Percentiles rank a stretch among this genome's conserved stretches.
Evolutionary conservation across 1,140 invertebrate species (phyloP).

Genomic region (Dendrolimus punctatus): DNA sequence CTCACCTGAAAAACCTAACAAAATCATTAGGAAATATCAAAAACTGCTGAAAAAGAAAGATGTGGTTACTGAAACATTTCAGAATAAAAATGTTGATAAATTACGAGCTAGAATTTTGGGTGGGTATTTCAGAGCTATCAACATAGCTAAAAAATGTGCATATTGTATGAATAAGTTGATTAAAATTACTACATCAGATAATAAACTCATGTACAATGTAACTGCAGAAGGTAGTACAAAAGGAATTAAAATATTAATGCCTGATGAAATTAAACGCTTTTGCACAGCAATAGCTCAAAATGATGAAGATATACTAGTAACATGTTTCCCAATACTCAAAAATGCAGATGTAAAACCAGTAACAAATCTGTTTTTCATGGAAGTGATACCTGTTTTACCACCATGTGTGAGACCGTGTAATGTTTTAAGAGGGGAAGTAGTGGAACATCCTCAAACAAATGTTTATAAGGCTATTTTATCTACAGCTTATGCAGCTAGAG

Average conservation of each 20-base stretch:
- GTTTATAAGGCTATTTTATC: slow-evolving; percentile 81
- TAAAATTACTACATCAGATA: slow-evolving; percentile 75
- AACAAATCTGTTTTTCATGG: slow-evolving; percentile 92
- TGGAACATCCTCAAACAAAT: slow-evolving; percentile 88
- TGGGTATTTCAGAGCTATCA: slow-evolving; percentile 73
- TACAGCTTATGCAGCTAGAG: slow-evolving; percentile 75
- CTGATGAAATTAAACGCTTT: slow-evolving; percentile 79
- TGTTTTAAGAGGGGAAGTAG: slow-evolving; percentile 78
- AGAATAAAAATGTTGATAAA: slow-evolving; percentile 76
- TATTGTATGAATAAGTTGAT: slow-evolving; percentile 75
- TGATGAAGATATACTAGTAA: slow-evolving; percentile 80
- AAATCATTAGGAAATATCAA: slow-evolving; percentile 55
- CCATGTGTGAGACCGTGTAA: slow-evolving; percentile 87
- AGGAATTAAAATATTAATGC: slow-evolving; percentile 71
- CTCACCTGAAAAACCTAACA: slow-evolving; percentile 37
- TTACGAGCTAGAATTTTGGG: slow-evolving; percentile 75
- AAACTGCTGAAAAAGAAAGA: slow-evolving; percentile 56
- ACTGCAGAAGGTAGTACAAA: slow-evolving; percentile 52
- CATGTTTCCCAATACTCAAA: slow-evolving; percentile 83
- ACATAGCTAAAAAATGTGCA: slow-evolving; percentile 73
- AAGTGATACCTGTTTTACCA: slow-evolving; percentile 89
- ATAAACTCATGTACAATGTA: slow-evolving; percentile 74
- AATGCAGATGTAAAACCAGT: slow-evolving; percentile 73
- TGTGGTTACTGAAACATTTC: slow-evolving; percentile 48
- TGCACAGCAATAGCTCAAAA: slow-evolving; percentile 84